Evolutionary conservation across 2,113 vertebrate genomes (phyloP).

Genomic region (Pyrgilauda ruficollis): DNA sequence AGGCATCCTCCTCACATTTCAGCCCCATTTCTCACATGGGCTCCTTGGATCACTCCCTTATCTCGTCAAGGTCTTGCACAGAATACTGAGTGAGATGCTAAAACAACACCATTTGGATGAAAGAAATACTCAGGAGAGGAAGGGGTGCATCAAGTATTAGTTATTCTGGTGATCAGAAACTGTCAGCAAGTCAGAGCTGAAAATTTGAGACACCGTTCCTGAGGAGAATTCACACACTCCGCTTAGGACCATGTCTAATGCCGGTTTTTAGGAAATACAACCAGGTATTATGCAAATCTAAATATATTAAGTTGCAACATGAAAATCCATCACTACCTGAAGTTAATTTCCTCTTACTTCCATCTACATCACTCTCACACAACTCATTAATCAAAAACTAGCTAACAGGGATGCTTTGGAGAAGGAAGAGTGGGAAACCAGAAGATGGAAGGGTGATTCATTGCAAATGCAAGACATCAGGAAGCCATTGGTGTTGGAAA

Average conservation of each 20-base stretch:
- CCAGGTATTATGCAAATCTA: not conserved
- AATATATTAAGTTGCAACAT: not conserved
- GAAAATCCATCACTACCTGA: not conserved
- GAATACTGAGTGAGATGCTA: not conserved
- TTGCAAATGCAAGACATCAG: not conserved
- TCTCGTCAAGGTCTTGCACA: not conserved
- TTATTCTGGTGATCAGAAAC: not conserved
- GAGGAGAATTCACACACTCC: not conserved
- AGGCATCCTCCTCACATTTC: fast-evolving
- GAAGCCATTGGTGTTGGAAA: not conserved
- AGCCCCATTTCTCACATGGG: not conserved
- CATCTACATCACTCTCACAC: not conserved
- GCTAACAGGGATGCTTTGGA: not conserved
- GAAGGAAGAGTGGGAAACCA: not conserved
- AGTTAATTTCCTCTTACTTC: not conserved
- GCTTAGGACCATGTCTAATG: not conserved
- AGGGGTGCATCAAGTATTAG: not conserved
- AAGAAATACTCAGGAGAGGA: not conserved
- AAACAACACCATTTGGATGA: not conserved
- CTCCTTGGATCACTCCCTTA: fast-evolving
- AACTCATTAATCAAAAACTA: not conserved
- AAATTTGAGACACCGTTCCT: not conserved
- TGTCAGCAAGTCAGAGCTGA: not conserved
- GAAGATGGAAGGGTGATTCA: not conserved
- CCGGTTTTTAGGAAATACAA: not conserved